Evolutionary conservation across 37 sponge, comb jelly and placozoan species (phyloP), one percentile per base, ranked within the genome.

Genomic region (Spongilla lacustris): DNA sequence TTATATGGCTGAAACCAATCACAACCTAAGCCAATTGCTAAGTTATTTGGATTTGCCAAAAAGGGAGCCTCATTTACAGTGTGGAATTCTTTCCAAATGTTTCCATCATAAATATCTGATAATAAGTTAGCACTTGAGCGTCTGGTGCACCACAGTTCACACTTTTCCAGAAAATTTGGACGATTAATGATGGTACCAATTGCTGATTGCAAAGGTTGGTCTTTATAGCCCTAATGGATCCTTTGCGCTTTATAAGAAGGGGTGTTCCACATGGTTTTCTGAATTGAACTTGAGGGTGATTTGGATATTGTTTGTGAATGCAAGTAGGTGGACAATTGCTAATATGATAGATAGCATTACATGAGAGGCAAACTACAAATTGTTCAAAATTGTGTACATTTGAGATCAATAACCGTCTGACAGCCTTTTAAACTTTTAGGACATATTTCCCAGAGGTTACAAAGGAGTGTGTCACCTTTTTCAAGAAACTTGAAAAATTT

Each of bases 1-100:
- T 78, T 23, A 71, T 46, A 89, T 28, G 88, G 89, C 36, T 83
- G 71, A 78, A 89, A 89, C 78, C 83, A 89, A 46, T 87, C 87
- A 72, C 71, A 41, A 30, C 80, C 80, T 8, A 87, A 32, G 3
- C 11, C 25, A 28, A 87, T 68, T 2, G 31, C 41, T 9, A 70
- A 75, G 31, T 84, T 74, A 36, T 30, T 37, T 8, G 33, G 74
- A 22, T 33, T 67, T 6, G 75, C 35, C 24, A 81, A 46, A 69
- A 81, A 81, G n/a, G 82, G 82, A 35, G 22, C 46, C 34, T 46
- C 58, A 46, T 78, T 35, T 17, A 36, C 30, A 23, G 19, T 22
- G 19, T 37, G 21, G 50, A 86, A 86, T 23, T 86, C 74, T 48
- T 79, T 78, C 86, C 86, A 86, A 2, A 86, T 58, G 32, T 78